Evolutionary conservation across 1,140 invertebrate species (phyloP).

Genomic region (Musca vetustissima): DNA sequence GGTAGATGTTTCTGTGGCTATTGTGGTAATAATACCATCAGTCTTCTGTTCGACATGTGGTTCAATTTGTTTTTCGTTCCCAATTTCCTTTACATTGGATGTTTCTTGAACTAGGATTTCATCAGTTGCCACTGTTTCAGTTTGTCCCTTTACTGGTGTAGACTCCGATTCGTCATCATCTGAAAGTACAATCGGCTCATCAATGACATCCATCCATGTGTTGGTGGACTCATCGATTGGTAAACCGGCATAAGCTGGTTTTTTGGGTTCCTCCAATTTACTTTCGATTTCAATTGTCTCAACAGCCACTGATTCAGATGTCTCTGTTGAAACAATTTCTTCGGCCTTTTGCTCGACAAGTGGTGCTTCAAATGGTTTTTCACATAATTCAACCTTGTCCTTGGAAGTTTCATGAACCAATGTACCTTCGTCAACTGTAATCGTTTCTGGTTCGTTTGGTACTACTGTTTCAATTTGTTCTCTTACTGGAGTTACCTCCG

Average conservation of each 20-base stretch:
- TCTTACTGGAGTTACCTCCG: background rate
- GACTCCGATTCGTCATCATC: constrained; percentile 16
- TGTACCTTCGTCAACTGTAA: too few species aligned
- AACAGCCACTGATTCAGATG: constrained; percentile 21
- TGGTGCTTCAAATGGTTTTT: too few species aligned
- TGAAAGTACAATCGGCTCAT: constrained; percentile 34
- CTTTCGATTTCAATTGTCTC: background rate
- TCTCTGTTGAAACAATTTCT: background rate
- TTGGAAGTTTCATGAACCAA: too few species aligned
- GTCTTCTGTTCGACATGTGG: background rate
- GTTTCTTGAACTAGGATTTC: too few species aligned
- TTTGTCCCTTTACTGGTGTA: background rate
- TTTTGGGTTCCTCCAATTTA: constrained; percentile 2
- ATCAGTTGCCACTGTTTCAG: background rate
- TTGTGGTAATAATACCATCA: background rate
- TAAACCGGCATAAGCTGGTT: constrained; percentile 53
- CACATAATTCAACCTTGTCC: too few species aligned
- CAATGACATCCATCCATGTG: constrained; percentile 58
- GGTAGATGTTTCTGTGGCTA: background rate
- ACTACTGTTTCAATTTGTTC: background rate
- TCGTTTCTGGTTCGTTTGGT: background rate
- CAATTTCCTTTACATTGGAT: constrained; percentile 58
- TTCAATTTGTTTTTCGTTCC: constrained; percentile 52
- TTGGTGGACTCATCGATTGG: constrained; percentile 57
- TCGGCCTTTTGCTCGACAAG: too few species aligned